A percentile compares a stretch with the other conserved stretches of the same genome.
These are phyloP conservation scores for Danio albolineatus DNA, from an alignment of 2,797 vertebrate genomes.

Conservation along the genomic window DNA sequence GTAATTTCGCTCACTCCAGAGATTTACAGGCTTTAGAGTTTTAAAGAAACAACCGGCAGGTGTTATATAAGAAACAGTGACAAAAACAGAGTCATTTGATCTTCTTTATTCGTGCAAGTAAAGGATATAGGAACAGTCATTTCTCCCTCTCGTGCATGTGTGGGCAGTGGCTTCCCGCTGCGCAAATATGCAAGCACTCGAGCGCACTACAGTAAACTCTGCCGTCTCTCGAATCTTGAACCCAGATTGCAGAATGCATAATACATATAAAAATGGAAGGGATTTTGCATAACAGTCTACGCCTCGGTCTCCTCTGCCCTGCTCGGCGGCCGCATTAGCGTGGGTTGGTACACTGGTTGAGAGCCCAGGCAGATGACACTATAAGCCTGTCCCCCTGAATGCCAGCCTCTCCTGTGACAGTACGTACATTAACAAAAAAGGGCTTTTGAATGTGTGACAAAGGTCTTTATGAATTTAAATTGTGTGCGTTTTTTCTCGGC, in stretches of 20 bases:
- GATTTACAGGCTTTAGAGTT: neutral
- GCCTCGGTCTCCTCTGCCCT: slow-evolving; percentile 52
- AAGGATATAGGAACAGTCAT: neutral
- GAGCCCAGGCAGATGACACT: slow-evolving; percentile 56
- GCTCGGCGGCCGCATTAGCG: slow-evolving; percentile 37
- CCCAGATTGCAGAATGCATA: slow-evolving; percentile 26
- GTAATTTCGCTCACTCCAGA: neutral
- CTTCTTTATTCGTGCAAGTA: slow-evolving; percentile 17
- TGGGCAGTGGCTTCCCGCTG: slow-evolving; percentile 18
- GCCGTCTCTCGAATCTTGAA: slow-evolving; percentile 46
- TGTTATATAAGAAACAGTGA: neutral
- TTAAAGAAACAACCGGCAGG: neutral
- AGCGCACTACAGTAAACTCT: slow-evolving; percentile 39
- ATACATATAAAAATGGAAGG: slow-evolving; percentile 55
- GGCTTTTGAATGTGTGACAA: slow-evolving; percentile 69
- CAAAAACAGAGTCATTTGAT: neutral
- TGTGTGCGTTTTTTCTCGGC: slow-evolving; percentile 64
- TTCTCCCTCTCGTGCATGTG: slow-evolving; percentile 14
- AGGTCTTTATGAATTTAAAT: slow-evolving; percentile 72
- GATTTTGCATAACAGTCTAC: slow-evolving; percentile 48
- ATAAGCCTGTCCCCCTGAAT: slow-evolving; percentile 58
- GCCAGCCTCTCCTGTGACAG: slow-evolving; percentile 57
- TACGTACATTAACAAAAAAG: slow-evolving; percentile 68
- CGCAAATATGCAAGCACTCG: slow-evolving; percentile 39
- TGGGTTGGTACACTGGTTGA: slow-evolving; percentile 49